Evolutionary conservation across 2,888 invertebrate genomes (phyloP), one percentile per base, ranked within the genome.

Genomic region (Anoplius nigerrimus): DNA sequence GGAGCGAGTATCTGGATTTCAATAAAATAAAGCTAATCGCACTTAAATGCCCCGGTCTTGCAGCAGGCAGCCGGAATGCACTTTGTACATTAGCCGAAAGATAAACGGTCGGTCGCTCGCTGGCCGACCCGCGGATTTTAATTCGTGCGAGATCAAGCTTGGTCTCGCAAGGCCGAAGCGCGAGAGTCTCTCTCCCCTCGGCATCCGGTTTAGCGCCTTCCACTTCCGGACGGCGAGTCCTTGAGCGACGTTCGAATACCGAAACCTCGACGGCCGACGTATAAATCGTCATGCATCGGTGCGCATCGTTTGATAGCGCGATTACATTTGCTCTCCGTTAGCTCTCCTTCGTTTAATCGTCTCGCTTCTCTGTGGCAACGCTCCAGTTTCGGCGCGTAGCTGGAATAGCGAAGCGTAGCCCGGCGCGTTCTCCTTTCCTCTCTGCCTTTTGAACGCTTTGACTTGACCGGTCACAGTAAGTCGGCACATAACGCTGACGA

Each of bases 251-350:
- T n/a, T n/a, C n/a, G n/a, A 13, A 34, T 13, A 13, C 11, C 11
- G 11, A 2, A 48, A 20, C 48, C n/a, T 16, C 16, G 20, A 13
- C 48, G 48, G 8, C n/a, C n/a, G n/a, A 20, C 48, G 48, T 48
- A 20, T 48, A 16, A 20, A 48, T 48, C 57, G 57, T 42, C 46
- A 27, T n/a, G 34, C 52, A 42, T 24, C 66, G n/a, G 51, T 69
- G 22, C 61, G 34, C 34, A 34, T 34, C 34, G 34, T 34, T 34
- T 34, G 34, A 2, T n/a, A 11, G 2, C 42, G 63, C 66, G 62
- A 57, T 27, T 48, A 43, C 61, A 48, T 43, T 61, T 42, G 53
- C 56, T 48, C 62, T 34, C 45, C 43, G 24, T 61, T 62, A 58
- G 55, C 52, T 20, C 51, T 8, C 60, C 52, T 24, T 51, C 53